These are phyloP conservation scores for Danio choprae DNA, from an alignment of 2,797 vertebrate genomes.

Conservation along the genomic window DNA sequence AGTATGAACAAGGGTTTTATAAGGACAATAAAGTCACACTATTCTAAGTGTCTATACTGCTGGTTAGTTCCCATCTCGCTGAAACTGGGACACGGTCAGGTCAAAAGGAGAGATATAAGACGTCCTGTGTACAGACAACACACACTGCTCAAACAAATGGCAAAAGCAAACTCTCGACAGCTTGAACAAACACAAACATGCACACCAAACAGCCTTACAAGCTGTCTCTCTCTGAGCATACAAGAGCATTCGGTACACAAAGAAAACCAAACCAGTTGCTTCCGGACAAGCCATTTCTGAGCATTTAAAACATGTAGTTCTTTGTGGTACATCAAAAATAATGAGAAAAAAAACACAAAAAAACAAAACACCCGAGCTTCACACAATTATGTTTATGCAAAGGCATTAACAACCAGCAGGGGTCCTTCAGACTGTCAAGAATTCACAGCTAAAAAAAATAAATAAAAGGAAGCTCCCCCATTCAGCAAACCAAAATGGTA, in stretches of 20 bases:
- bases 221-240: conserved; percentile 27
- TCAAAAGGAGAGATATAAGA: conserved; percentile 41
- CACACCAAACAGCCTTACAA: conserved; percentile 37
- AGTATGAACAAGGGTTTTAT: not conserved
- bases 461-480: conserved; percentile 2
- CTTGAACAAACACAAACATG: conserved; percentile 53
- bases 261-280: conserved; percentile 37
- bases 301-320: conserved; percentile 10
- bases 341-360: not conserved
- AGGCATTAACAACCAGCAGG: conserved; percentile 57
- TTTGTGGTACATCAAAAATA: not conserved
- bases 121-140: conserved; percentile 52
- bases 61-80: conserved; percentile 26
- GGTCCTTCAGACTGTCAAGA: conserved; percentile 45
- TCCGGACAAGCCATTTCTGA: conserved; percentile 2
- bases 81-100: not conserved
- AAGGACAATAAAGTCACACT: conserved; percentile 11
- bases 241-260: conserved; percentile 24
- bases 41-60: conserved; percentile 8
- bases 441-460: not conserved
- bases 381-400: conserved; percentile 33
- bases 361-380: conserved; percentile 48
- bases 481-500: conserved; percentile 50
- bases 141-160: conserved; percentile 45
- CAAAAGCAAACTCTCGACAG: conserved; percentile 55